A percentile compares a stretch with the other conserved stretches of the same genome.
Evolutionary conservation across 2,797 vertebrate genomes (phyloP).

Genomic region (Gymnoscopelus braueri): DNA sequence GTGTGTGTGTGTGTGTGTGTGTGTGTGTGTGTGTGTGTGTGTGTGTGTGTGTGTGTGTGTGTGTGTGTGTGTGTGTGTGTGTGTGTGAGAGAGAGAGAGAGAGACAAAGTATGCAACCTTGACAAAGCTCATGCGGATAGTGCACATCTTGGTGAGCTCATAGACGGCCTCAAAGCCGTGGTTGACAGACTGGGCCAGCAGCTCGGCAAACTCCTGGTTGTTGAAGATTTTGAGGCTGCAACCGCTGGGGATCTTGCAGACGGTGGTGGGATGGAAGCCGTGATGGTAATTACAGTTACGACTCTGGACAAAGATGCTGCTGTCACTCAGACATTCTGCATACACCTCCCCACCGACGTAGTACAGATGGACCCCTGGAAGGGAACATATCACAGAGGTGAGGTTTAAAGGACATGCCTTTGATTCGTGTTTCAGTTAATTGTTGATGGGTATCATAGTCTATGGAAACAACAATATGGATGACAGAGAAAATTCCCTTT

Average conservation of each 20-base stretch:
- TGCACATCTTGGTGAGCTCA: constrained; percentile 98
- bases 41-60: no score
- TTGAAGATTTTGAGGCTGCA: constrained; percentile 98
- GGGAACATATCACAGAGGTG: background rate
- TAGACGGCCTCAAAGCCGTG: constrained; percentile 97
- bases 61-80: no score
- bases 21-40: background rate
- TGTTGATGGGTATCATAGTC: no score
- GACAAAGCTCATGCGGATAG: constrained; percentile 97
- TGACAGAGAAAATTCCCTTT: no score
- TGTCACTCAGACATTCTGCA: constrained; percentile 95
- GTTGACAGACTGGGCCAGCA: constrained; percentile 95
- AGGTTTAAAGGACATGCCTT: no score
- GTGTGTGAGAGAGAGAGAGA: no score
- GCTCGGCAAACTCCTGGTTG: constrained; percentile 96
- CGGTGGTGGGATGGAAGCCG: constrained; percentile 94
- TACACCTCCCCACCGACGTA: constrained; percentile 97
- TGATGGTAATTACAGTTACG: constrained; percentile 98
- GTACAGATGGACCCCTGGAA: constrained; percentile 91
- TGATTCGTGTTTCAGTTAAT: no score
- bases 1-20: constrained; percentile 4
- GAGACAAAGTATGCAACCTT: constrained; percentile 78
- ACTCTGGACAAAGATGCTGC: constrained; percentile 97
- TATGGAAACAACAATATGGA: no score
- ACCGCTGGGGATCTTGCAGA: constrained; percentile 96